These are phyloP conservation scores for Pterocles burchelli DNA, from an alignment of 2,113 vertebrate species.

Conservation along the genomic window DNA sequence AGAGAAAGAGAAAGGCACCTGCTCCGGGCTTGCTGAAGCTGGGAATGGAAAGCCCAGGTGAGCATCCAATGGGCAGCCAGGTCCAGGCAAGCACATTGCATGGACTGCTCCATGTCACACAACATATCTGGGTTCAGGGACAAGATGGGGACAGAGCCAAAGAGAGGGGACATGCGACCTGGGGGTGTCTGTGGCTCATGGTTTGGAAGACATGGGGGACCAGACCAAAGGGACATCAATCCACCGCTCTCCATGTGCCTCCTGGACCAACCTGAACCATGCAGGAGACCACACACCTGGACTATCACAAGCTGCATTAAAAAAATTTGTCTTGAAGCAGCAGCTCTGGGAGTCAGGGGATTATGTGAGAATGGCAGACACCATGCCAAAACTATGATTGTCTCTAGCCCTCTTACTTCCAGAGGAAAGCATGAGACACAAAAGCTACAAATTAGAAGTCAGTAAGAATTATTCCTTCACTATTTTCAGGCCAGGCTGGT, in stretches of 20 bases:
- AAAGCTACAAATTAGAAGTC: neutral
- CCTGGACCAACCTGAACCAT: neutral
- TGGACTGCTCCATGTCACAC: neutral
- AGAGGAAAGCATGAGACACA: neutral
- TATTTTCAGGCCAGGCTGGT: neutral
- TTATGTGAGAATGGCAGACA: neutral
- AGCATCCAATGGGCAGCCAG: neutral
- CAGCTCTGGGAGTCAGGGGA: neutral
- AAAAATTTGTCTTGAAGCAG: neutral
- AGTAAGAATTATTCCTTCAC: neutral
- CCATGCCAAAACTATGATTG: neutral
- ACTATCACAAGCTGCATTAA: neutral
- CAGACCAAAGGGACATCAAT: neutral
- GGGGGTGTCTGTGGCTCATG: too few relatives aligned
- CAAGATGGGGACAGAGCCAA: neutral
- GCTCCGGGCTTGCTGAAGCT: neutral
- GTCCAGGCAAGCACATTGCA: neutral
- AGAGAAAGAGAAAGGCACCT: neutral
- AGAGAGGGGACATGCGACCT: too few relatives aligned
- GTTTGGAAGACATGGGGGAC: neutral
- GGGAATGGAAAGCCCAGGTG: neutral
- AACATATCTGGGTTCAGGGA: neutral
- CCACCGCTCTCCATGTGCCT: neutral
- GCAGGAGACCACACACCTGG: neutral
- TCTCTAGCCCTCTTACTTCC: neutral